These are phyloP conservation scores for Agrotis exclamationis DNA, from an alignment of 2,888 invertebrate genomes.

Conservation along the genomic window DNA sequence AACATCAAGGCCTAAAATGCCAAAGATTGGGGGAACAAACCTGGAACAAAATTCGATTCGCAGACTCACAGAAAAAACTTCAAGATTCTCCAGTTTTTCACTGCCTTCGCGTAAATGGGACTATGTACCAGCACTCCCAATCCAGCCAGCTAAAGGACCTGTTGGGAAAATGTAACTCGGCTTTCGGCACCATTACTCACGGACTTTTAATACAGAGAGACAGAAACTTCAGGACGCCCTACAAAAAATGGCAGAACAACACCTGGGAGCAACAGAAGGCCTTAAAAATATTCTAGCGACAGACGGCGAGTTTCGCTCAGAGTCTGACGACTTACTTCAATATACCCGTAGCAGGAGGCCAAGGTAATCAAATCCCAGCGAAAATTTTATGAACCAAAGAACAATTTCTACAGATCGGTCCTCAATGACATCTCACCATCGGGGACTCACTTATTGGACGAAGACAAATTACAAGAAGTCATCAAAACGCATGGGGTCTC, in stretches of 20 bases:
- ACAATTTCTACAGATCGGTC: background rate
- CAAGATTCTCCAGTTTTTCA: background rate
- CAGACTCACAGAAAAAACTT: constrained; percentile 2
- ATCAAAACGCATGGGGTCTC: constrained; percentile 1
- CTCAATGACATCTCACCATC: background rate
- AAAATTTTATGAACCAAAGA: background rate
- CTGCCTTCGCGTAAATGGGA: background rate
- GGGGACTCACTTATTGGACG: background rate
- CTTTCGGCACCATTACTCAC: background rate
- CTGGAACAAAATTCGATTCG: constrained; percentile 1
- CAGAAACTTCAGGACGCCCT: background rate
- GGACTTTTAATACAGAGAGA: background rate
- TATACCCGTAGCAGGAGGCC: constrained; percentile 7
- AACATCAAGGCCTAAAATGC: constrained; percentile 1
- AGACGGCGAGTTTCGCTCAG: constrained; percentile 10
- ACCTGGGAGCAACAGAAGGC: background rate
- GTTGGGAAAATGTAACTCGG: constrained; percentile 8
- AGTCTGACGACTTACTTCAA: background rate
- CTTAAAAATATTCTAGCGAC: background rate
- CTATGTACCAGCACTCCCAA: constrained; percentile 1
- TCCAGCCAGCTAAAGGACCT: background rate
- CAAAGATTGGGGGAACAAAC: constrained; percentile 7
- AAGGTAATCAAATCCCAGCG: constrained; percentile 1
- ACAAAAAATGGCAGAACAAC: background rate
- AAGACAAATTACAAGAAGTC: background rate